These are phyloP conservation scores for Gadopsis marmoratus DNA, from an alignment of 2,797 vertebrate species.

Conservation along the genomic window DNA sequence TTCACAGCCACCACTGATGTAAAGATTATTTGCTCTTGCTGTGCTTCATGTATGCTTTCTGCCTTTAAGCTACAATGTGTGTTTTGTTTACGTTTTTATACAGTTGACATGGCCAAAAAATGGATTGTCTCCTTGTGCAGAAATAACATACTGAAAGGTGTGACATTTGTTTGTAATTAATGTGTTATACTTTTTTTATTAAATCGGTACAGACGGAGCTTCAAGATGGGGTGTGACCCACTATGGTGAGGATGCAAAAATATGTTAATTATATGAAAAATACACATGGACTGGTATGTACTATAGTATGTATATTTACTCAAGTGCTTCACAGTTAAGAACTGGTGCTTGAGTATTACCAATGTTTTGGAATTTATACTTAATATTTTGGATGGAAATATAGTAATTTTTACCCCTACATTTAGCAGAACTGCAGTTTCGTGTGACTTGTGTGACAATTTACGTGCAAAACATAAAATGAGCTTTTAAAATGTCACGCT, in stretches of 20 bases:
- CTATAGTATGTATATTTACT: not conserved
- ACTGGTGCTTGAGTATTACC: not conserved
- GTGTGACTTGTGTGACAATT: not conserved
- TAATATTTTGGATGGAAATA: not conserved
- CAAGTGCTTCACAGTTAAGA: not conserved
- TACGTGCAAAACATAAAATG: not conserved
- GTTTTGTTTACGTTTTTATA: not conserved
- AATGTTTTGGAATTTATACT: not conserved
- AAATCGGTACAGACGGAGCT: not conserved
- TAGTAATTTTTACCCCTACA: too few relatives aligned
- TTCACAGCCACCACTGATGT: slow-evolving; percentile 55
- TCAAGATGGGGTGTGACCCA: not conserved
- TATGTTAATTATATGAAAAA: not conserved
- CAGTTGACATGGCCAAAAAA: too few relatives aligned
- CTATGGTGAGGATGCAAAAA: too few relatives aligned
- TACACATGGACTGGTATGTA: not conserved
- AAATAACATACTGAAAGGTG: not conserved
- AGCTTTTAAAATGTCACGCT: not conserved
- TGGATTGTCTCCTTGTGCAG: not conserved
- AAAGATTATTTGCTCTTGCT: slow-evolving; percentile 14
- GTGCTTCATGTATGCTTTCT: slow-evolving; percentile 4
- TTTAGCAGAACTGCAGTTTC: too few relatives aligned
- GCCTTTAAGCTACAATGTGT: not conserved
- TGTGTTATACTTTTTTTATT: not conserved
- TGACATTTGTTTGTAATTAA: not conserved